Evolutionary conservation across 2,888 invertebrate species (phyloP).

Genomic region (Perizoma affinitatum): DNA sequence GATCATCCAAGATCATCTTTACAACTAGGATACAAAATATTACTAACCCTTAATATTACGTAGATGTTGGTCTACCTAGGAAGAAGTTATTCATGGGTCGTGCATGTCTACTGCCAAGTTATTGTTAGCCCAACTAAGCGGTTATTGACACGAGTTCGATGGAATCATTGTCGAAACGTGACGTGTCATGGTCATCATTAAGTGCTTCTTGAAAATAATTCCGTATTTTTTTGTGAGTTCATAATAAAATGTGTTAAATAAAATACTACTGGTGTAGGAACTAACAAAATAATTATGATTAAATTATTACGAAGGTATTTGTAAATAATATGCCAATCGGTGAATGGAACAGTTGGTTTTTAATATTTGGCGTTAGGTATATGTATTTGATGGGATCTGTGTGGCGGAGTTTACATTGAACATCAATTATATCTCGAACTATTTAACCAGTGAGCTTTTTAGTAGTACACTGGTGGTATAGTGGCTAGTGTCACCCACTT

Average conservation of each 20-base stretch:
- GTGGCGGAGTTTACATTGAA: not conserved
- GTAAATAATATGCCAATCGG: constrained; percentile 9
- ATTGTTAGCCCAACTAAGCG: constrained; percentile 40
- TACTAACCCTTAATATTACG: too few relatives aligned
- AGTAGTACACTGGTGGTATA: too few relatives aligned
- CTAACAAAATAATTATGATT: constrained; percentile 14
- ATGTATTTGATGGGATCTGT: not conserved
- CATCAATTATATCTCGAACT: not conserved
- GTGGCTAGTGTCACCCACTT: too few relatives aligned
- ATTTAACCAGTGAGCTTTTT: not conserved
- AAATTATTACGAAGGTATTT: constrained; percentile 1
- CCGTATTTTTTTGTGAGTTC: constrained; percentile 38
- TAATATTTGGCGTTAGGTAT: not conserved
- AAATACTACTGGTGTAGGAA: constrained; percentile 25
- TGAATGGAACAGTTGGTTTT: constrained; percentile 1
- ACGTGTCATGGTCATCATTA: constrained; percentile 62
- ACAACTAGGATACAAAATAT: too few relatives aligned
- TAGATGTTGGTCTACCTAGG: not conserved
- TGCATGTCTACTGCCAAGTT: constrained; percentile 19
- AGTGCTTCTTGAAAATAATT: constrained; percentile 47
- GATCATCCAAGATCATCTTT: too few relatives aligned
- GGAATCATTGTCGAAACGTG: constrained; percentile 51
- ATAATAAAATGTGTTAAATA: constrained; percentile 16
- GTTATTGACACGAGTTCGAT: constrained; percentile 46
- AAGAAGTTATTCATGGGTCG: constrained; percentile 16